Percentiles rank a stretch among this genome's conserved stretches.
Evolutionary conservation across 2,113 vertebrate genomes (phyloP).

Genomic region (Pseudorectes ferrugineus): DNA sequence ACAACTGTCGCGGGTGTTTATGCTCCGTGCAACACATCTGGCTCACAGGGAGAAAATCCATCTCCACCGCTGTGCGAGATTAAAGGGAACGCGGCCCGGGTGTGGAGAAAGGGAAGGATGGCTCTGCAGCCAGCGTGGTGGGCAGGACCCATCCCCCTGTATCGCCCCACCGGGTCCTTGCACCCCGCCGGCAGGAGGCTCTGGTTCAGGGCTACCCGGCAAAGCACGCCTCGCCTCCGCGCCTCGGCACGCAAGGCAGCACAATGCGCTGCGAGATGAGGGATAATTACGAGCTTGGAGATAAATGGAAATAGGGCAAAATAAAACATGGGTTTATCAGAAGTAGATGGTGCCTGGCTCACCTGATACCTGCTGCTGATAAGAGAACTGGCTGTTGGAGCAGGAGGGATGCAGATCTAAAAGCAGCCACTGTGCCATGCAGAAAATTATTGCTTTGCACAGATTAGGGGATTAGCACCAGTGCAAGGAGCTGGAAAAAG

Average conservation of each 20-base stretch:
- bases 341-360: conserved; percentile 33
- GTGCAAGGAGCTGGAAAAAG: not conserved
- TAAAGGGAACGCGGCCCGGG: not conserved
- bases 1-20: conserved; percentile 51
- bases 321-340: conserved; percentile 31
- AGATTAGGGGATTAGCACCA: conserved; percentile 62
- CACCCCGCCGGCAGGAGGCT: not conserved
- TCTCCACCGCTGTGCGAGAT: not conserved
- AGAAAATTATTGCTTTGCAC: conserved; percentile 44
- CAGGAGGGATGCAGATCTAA: conserved; percentile 8
- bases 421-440: not conserved
- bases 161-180: rapidly evolving
- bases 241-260: not conserved
- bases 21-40: conserved; percentile 56
- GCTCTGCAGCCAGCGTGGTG: not conserved
- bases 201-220: not conserved
- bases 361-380: conserved; percentile 47
- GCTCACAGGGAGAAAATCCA: conserved; percentile 46
- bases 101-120: not conserved
- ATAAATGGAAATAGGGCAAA: conserved; percentile 40
- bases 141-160: not conserved
- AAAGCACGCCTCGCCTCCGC: rapidly evolving
- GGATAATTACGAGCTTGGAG: not conserved
- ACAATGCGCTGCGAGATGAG: not conserved
- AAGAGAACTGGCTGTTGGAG: not conserved